Base-by-base conservation (phyloP, 2,888 invertebrate species). In the Eumerus sabulonum region DNA sequence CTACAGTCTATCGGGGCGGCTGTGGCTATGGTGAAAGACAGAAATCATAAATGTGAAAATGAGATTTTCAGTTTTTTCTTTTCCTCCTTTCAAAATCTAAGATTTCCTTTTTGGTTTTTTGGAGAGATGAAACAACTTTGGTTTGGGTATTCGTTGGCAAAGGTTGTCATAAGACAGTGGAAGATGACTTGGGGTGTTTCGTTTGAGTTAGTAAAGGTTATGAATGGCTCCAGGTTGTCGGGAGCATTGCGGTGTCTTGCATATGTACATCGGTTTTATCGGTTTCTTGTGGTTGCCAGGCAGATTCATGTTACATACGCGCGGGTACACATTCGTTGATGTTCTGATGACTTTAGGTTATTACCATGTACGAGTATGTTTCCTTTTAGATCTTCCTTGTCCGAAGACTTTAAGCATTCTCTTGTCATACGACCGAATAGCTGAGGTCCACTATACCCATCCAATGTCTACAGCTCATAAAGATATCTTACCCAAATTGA, bases 191-290 rank as follows among this genome's bases (percentile, higher is more conserved):
- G 35, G 60, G 16, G 44, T 17, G 19, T 48, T 50, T 47, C 17
- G 38, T 57, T 42, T 13, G 44, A 40, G 57, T 54, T 19, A 56
- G 64, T 14, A 70, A 60, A 68, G 63, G 74, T 79, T 74, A 79
- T 79, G 68, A 74, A 79, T 74, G 79, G 79, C 79, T 79, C 79
- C 79, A 79, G 79, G 74, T 70, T 64, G 79, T 57, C 79, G 79
- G 63, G 68, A 74, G 68, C 51, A 60, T 56, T 70, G 59, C 64
- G 63, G 74, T 74, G 63, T 74, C 60, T 54, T 63, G 66, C 27
- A 27, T 7, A n/a, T n/a, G n/a, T n/a, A 27, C 27, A 27, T 27
- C 27, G 27, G 2, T 27, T 27, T 27, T 19, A 62, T 56, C 47
- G 36, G 16, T 16, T 38, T 9, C 50, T 59, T 77, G 67, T 12